These are phyloP conservation scores for Scolopax rusticola DNA, from an alignment of 2,797 vertebrate species.

Conservation along the genomic window DNA sequence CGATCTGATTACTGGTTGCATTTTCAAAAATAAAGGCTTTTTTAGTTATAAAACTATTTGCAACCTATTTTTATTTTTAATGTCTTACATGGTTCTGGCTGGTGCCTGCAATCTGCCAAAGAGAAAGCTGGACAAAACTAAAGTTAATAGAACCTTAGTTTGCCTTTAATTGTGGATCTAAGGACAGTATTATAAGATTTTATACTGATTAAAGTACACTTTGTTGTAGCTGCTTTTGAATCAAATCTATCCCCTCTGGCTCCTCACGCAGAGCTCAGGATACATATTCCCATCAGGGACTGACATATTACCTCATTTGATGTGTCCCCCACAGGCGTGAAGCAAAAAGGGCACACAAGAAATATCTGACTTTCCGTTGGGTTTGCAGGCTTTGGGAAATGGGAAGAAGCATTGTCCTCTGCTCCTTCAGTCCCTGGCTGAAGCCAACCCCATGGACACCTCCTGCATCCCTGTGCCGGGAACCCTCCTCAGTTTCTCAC, in stretches of 20 bases:
- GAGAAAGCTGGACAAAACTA: conserved; percentile 53
- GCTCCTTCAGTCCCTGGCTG: not conserved
- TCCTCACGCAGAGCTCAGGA: not conserved
- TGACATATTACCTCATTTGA: not conserved
- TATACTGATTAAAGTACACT: not conserved
- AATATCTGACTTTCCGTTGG: not conserved
- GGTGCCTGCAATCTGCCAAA: conserved; percentile 44
- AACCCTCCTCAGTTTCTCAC: not conserved
- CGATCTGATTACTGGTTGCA: not conserved
- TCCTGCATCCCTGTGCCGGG: fast-evolving
- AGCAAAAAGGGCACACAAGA: not conserved
- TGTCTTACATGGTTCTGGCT: conserved; percentile 43
- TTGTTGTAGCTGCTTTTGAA: conserved; percentile 44
- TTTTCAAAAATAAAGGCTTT: not conserved
- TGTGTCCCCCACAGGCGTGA: not conserved
- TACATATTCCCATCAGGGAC: not conserved
- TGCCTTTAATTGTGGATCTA: conserved; percentile 23
- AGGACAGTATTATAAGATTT: conserved; percentile 53
- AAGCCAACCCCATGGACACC: not conserved
- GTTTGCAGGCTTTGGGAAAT: not conserved
- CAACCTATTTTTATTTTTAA: not conserved
- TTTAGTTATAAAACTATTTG: not conserved
- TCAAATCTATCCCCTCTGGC: not conserved
- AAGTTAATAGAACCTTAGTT: conserved; percentile 48
- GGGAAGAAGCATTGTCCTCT: not conserved